Evolutionary conservation across 2,888 invertebrate species (phyloP).

Genomic region (Geotrupes spiniger): DNA sequence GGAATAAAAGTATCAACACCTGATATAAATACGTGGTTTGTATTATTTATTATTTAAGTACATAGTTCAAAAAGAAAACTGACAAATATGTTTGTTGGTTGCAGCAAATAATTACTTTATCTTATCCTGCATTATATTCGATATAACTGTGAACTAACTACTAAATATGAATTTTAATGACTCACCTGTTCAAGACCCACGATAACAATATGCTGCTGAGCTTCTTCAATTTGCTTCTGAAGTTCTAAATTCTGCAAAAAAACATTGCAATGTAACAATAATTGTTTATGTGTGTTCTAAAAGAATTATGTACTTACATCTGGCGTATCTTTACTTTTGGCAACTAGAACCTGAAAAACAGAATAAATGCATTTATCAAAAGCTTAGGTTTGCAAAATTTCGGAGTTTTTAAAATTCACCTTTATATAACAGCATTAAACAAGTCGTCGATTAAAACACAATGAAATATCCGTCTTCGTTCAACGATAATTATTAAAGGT

Average conservation of each 20-base stretch:
- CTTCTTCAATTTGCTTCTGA: constrained; percentile 41
- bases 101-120: no score
- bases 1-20: no score
- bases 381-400: no score
- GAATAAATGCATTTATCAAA: constrained; percentile 17
- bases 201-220: constrained; percentile 44
- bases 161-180: constrained; percentile 7
- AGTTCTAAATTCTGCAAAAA: constrained; percentile 40
- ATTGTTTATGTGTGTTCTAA: constrained; percentile 10
- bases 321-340: constrained; percentile 39
- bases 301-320: constrained; percentile 37
- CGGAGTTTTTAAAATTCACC: constrained; percentile 14
- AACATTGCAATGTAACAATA: constrained; percentile 4
- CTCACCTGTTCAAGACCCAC: constrained; percentile 48
- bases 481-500: constrained; percentile 1
- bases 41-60: no score
- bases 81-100: neutral
- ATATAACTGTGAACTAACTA: no score
- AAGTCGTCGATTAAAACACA: constrained; percentile 1
- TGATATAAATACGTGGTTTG: no score
- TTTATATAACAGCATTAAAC: constrained; percentile 15
- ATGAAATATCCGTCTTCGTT: constrained; percentile 7
- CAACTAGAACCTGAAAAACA: constrained; percentile 41
- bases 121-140: neutral
- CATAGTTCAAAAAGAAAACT: neutral